A percentile compares a stretch with the other conserved stretches of the same genome.
Evolutionary conservation across 2,888 invertebrate genomes (phyloP).

Genomic region (Nyleta sp.): DNA sequence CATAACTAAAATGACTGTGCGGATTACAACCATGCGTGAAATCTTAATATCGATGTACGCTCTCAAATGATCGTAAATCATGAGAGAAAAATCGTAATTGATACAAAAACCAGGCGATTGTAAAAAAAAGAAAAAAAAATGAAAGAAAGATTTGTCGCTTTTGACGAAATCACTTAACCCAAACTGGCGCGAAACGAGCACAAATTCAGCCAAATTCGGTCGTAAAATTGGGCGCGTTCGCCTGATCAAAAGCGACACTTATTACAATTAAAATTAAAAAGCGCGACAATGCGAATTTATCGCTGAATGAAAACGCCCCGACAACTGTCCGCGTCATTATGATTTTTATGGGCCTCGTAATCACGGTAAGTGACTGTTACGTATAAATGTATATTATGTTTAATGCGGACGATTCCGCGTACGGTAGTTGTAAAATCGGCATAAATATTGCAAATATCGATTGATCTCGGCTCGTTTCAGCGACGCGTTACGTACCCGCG

Average conservation of each 20-base stretch:
- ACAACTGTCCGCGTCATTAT: constrained; percentile 32
- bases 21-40: too few relatives aligned
- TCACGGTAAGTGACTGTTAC: constrained; percentile 31
- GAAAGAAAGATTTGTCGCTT: too few relatives aligned
- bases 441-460: constrained; percentile 61
- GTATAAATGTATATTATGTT: constrained; percentile 58
- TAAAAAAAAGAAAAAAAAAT: too few relatives aligned
- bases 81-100: too few relatives aligned
- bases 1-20: too few relatives aligned
- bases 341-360: constrained; percentile 47
- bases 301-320: constrained; percentile 32
- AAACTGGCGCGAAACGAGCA: too few relatives aligned
- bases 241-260: not conserved
- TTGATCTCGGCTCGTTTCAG: constrained; percentile 44
- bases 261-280: constrained; percentile 2
- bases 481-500: constrained; percentile 43
- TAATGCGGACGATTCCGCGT: constrained; percentile 45
- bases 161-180: too few relatives aligned
- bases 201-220: too few relatives aligned
- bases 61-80: too few relatives aligned
- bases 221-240: not conserved
- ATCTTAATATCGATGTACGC: too few relatives aligned
- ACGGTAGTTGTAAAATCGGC: constrained; percentile 49
- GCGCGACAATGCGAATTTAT: constrained; percentile 15
- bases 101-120: too few relatives aligned